Conservation (phyloP, 2,797 vertebrate species). For the Arrhamphus sclerolepis region DNA sequence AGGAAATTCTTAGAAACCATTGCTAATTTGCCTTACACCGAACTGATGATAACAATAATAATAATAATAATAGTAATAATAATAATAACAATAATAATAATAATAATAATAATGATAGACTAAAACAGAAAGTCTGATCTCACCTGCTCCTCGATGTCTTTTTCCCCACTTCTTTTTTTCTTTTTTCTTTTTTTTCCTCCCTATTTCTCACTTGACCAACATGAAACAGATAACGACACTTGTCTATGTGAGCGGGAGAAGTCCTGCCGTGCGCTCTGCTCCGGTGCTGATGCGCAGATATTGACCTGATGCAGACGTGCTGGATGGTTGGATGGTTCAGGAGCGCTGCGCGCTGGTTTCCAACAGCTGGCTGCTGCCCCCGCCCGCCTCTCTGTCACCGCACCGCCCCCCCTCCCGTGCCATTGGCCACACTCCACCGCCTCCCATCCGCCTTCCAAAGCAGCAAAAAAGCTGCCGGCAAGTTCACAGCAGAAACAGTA, state of each 20-base stretch:
- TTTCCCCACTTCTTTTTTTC: not conserved
- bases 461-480: not conserved
- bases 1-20: constrained; percentile 10
- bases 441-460: constrained; percentile 37
- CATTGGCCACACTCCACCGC: constrained; percentile 69
- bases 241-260: not conserved
- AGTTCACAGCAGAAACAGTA: too few species aligned
- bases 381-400: constrained; percentile 41
- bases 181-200: constrained; percentile 9
- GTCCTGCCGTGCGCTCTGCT: not conserved
- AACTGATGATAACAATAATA: not conserved
- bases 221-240: not conserved
- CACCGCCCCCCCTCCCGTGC: constrained; percentile 55
- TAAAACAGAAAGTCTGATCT: constrained; percentile 34
- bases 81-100: not conserved
- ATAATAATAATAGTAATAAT: not conserved
- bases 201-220: not conserved
- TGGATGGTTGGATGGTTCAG: constrained; percentile 56
- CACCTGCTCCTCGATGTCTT: constrained; percentile 58
- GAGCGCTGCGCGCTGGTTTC: constrained; percentile 64
- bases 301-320: constrained; percentile 66
- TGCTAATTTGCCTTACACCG: constrained; percentile 14
- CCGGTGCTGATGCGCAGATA: constrained; percentile 37
- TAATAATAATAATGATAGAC: too few species aligned
- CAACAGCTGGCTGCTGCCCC: constrained; percentile 74